Base-by-base conservation (phyloP, 2,113 vertebrate genomes). In the Nesogale talazaci region DNA sequence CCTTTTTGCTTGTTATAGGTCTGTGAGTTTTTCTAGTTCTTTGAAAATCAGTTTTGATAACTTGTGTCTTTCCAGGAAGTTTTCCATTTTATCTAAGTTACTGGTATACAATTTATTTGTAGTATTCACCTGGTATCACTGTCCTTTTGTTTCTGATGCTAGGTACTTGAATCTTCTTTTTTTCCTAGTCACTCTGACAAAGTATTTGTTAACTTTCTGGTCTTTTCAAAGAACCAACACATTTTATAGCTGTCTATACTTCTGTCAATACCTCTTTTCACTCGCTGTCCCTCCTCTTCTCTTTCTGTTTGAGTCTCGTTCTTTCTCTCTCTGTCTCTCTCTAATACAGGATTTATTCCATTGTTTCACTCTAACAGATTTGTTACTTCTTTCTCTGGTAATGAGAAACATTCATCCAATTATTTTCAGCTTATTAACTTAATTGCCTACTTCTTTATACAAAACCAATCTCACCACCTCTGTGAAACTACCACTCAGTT, bases 331-430 rank as follows among this genome's bases (percentile, higher is more conserved):
- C 42, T 46, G 42, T 46, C 42, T 46, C 42, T 46, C 5, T 10
- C 16, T 77, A 93, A 31, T n/a, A 89, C 8, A 89, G 36, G 19
- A 67, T 87, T 83, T 31, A 70, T 79, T 83, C n/a, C 76, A 38
- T 38, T 17, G 74, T 93, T 92, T 89, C 36, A 12, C 9, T 89
- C 88, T 88, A 46, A 52, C 10, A 76, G 46, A 86, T 90, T 56
- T 83, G 16, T 86, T 38, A 83, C 38, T 89, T 42, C 36, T 59
- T 83, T 89, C n/a, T 86, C 56, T 61, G 14, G 84, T 14, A 67
- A 2, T 79, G 25, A 91, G 19, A 92, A 89, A 36, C 59, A 80
- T 76, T 25, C 12, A 56, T 92, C 29, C 61, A 23, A 31, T 0
- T 78, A 76, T 70, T 22, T 17, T 92, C 11, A 75, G 25, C 40